Evolutionary conservation across 2,113 vertebrate genomes (phyloP).

Genomic region (Macaca nemestrina): DNA sequence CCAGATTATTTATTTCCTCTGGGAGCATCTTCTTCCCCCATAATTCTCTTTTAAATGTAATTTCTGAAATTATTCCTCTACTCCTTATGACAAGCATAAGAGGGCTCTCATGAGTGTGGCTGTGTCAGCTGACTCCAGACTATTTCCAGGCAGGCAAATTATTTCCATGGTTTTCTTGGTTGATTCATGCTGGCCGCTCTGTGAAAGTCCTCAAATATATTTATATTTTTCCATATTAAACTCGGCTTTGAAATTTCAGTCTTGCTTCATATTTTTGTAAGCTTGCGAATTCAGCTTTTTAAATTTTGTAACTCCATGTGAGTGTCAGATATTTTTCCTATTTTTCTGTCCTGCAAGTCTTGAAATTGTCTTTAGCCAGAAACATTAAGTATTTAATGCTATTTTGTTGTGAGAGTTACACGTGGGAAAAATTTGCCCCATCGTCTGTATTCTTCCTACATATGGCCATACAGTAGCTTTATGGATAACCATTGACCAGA

Average conservation of each 20-base stretch:
- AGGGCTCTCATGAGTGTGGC: background rate
- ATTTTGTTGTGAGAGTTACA: background rate
- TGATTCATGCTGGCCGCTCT: background rate
- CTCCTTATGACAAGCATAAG: background rate
- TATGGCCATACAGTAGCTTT: background rate
- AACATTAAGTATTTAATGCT: background rate
- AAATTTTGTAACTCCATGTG: background rate
- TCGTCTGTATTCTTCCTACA: background rate
- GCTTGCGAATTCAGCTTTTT: background rate
- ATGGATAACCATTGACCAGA: background rate
- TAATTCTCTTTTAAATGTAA: background rate
- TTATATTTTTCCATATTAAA: constrained; percentile 39
- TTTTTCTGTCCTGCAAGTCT: background rate
- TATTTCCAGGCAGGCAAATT: background rate
- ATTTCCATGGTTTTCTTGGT: background rate
- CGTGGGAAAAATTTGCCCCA: background rate
- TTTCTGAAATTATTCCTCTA: background rate
- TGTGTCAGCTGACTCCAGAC: background rate
- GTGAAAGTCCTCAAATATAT: background rate
- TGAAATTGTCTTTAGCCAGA: background rate
- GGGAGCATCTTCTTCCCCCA: background rate
- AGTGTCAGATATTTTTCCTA: background rate
- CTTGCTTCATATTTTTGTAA: background rate
- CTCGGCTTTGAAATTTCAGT: background rate
- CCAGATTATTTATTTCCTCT: background rate